Evolutionary conservation across 1,140 invertebrate species (phyloP), one percentile per base, ranked within the genome.

Genomic region (Palaemon carinicauda): DNA sequence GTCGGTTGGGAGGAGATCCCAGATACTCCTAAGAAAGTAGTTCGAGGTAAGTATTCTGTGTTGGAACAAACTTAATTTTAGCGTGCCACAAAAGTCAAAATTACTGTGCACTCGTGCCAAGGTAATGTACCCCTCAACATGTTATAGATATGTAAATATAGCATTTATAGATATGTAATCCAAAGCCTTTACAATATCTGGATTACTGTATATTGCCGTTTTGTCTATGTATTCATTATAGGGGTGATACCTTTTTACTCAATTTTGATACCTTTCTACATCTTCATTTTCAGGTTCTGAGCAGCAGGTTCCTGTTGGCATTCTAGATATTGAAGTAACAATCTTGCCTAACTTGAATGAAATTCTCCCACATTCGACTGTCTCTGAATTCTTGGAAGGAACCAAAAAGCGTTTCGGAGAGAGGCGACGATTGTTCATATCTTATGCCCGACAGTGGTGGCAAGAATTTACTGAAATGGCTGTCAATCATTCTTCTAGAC

Each of bases 401-500:
- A 52, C 12, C 21, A 74, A 74, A 19, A 74, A 24, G 51, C 52
- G 27, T 2, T 17, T 17, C 10, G 80, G 80, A 73, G 80, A 82
- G 51, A 82, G 52, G 54, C 69, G 51, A 33, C 33, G 80, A 29
- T 52, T 82, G 3, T 82, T 82, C 21, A 53, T 54, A 24, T 33
- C 15, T 33, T 82, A 82, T 54, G 69, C 80, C 15, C 69, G 65
- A 31, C 21, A 82, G 71, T 82, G 80, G 80, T 82, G 80, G 80
- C 33, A 33, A 33, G 80, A 82, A 27, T 82, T 74, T 54, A 74
- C 41, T 12, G 69, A 82, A 17, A 71, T 71, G 15, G 65, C 69
- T 14, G 10, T 50, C 2, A 82, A 27, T 33, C 60, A 75, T 75
- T 31, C 65, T 27, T 53, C 29, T 54, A 74, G 80, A 31, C 21